Conservation (phyloP, 2,113 vertebrate species). For the Hypocryptadius cinnamomeus region DNA sequence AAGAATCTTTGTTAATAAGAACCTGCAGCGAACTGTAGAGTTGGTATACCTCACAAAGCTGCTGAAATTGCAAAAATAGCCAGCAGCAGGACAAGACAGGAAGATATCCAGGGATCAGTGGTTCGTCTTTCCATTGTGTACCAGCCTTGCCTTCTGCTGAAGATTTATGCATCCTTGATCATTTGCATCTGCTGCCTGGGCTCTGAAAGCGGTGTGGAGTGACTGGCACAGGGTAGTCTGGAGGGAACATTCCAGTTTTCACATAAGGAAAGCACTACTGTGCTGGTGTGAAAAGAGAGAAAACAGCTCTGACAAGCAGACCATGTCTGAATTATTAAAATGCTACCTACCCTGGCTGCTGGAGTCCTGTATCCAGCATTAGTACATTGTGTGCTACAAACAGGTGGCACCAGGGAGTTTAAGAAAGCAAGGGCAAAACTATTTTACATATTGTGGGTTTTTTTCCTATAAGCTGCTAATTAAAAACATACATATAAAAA, state of each 20-base stretch:
- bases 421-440: neutral
- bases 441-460: neutral
- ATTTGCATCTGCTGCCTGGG: neutral
- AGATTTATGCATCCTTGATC: neutral
- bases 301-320: neutral
- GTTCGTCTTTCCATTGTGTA: neutral
- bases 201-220: neutral
- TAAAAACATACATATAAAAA: neutral
- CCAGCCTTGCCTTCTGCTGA: neutral
- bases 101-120: neutral
- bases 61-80: neutral
- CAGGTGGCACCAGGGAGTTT: neutral
- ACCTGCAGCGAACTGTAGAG: neutral
- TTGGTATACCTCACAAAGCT: neutral
- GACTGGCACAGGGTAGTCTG: neutral
- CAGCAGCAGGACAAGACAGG: neutral
- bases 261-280: neutral
- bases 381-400: neutral
- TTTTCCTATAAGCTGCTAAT: neutral
- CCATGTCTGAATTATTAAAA: neutral
- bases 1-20: neutral
- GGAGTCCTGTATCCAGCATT: neutral
- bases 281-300: neutral
- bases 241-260: neutral
- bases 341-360: neutral